These are phyloP conservation scores for Neoascia interrupta DNA, from an alignment of 2,888 invertebrate genomes.

Conservation along the genomic window DNA sequence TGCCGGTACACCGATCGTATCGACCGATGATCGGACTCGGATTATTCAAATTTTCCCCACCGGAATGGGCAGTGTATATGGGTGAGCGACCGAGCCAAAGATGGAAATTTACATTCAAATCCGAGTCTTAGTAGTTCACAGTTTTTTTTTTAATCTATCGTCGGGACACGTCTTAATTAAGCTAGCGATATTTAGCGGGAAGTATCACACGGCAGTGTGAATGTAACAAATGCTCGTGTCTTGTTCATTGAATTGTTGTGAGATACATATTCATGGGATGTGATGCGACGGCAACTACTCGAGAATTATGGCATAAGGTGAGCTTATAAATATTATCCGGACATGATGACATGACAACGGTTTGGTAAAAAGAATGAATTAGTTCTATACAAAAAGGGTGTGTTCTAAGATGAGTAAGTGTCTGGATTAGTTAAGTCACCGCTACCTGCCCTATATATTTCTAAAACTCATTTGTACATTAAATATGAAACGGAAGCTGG, in stretches of 20 bases:
- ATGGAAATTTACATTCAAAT: slow-evolving; percentile 36
- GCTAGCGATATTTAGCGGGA: slow-evolving; percentile 40
- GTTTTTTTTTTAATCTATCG: slow-evolving; percentile 7
- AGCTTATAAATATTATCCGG: no score
- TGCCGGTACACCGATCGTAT: slow-evolving; percentile 22
- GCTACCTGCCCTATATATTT: no score
- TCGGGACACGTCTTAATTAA: slow-evolving; percentile 49
- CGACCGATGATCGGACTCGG: slow-evolving; percentile 24
- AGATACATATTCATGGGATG: slow-evolving; percentile 33
- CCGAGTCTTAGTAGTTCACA: slow-evolving; percentile 33
- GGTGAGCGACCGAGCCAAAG: no score
- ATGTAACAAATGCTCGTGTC: slow-evolving; percentile 65
- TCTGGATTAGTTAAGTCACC: no score
- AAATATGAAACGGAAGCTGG: no score
- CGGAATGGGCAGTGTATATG: no score
- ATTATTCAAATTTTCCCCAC: slow-evolving; percentile 59
- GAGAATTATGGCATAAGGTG: no score
- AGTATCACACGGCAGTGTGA: slow-evolving; percentile 47
- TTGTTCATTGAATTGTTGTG: slow-evolving; percentile 44
- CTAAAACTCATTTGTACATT: no score
- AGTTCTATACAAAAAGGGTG: no score
- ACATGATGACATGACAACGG: no score
- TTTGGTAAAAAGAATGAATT: no score
- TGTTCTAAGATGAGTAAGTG: no score
- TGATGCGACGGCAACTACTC: slow-evolving; percentile 5